Evolutionary conservation across 2,888 invertebrate species (phyloP), one percentile per base, ranked within the genome.

Genomic region (Eretmocerus hayati): DNA sequence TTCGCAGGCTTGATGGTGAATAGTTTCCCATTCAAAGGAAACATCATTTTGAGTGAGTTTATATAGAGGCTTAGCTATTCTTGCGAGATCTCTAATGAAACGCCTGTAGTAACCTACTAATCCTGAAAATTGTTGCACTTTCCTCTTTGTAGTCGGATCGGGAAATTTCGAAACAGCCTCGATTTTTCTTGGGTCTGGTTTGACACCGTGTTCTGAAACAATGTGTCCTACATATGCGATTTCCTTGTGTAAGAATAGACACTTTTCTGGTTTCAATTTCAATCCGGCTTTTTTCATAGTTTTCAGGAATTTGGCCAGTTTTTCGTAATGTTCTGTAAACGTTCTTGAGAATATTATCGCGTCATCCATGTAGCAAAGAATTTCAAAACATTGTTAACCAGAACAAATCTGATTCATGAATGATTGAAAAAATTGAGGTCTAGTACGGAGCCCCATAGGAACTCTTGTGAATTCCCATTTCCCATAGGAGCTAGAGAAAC

Each of bases 401-500:
- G 20, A 38, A 5, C 8, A 15, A 6, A 38, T 15, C 18, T 20
- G 5, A 19, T 38, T 19, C 18, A 38, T 38, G 5, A 38, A 15
- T 8, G 6, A 19, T 15, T 38, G 2, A 20, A 38, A 38, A 5
- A 15, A 6, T 19, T 18, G 11, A 19, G 20, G 38, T 5, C 18
- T 15, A 8, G 19, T 38, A 13, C 15, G 8, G 9, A 38, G 22
- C 5, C 38, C 38, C 11, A 18, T 13, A 8, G 38, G 20, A 6
- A 16, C 20, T 38, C 38, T 19, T 11, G 6, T 38, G 20, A 18
- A 38, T 15, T 38, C 18, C 38, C 38, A 66, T 42, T 64, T 57
- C 4, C 62, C 60, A 21, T 53, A 55, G 1, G 59, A 57, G 5
- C 62, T 67, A 4, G 56, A 60, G 36, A 68, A 64, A 3, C 62